Base-by-base conservation (phyloP, 1,140 invertebrate genomes). In the Nylanderia fulva region DNA sequence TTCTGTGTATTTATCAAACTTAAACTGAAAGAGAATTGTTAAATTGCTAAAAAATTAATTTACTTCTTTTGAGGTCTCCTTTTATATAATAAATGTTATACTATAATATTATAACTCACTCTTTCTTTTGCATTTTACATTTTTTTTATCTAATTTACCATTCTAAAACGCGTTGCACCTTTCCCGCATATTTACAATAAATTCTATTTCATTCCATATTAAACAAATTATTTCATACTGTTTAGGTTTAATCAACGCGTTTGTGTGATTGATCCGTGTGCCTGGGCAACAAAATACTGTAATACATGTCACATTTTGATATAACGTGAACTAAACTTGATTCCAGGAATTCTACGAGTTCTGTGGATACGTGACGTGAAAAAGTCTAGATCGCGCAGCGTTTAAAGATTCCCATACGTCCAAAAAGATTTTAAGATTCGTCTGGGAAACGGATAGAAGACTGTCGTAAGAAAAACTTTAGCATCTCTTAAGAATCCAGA, bases 161-260 rank as follows among this genome's bases (percentile, higher is more conserved):
- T 45, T 82, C 77, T 82, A 82, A 82, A 82, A 82, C 77, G 77
- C 77, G 77, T 82, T 82, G 77, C 77, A 82, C 77, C 66, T 82
- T 82, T 82, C 66, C 66, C 77, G 24, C 66, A 82, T 82, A 82
- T 82, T 82, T 82, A 82, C 77, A 82, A 82, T 82, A 82, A 82
- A 82, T 68, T 82, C 77, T 80, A 80, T 80, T 80, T 82, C 60
- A 82, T 58, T 82, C 66, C 39, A 82, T 71, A 82, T 82, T 82
- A 82, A 82, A 82, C 66, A 71, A 82, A 72, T 29, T 82, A 82
- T 82, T 82, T 82, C 77, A 82, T 82, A 82, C 77, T 82, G 77
- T 82, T 82, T 82, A 82, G 77, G 77, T 82, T 82, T 82, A 82
- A 82, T 82, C 77, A 82, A 82, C 66, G 66, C 77, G 77, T 82